Evolutionary conservation across 1,140 invertebrate species (phyloP).

Genomic region (Pomacea maculata): DNA sequence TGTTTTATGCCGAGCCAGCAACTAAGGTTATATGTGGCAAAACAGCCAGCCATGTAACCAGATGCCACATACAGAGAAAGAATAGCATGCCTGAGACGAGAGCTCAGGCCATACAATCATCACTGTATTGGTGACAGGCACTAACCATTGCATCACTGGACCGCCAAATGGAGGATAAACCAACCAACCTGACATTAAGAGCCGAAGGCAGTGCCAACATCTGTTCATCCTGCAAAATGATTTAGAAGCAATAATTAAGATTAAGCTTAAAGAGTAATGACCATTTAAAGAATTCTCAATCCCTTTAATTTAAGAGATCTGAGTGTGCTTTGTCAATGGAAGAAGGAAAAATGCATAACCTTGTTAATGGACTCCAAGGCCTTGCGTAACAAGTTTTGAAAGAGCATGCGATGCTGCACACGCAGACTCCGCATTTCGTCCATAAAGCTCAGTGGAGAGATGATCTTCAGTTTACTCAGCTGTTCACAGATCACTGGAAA

Average conservation of each 20-base stretch:
- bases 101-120: no score
- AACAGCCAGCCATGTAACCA: no score
- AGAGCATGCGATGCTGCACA: slow-evolving; percentile 44
- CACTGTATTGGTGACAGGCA: no score
- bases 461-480: slow-evolving; percentile 46
- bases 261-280: not conserved
- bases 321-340: no score
- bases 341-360: slow-evolving; percentile 22
- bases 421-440: slow-evolving; percentile 57
- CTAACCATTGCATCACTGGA: no score
- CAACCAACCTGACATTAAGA: slow-evolving; percentile 1
- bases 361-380: slow-evolving; percentile 45
- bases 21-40: no score
- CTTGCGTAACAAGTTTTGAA: slow-evolving; percentile 47
- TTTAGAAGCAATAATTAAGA: not conserved
- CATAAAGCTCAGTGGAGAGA: slow-evolving; percentile 48
- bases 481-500: slow-evolving; percentile 51
- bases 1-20: no score
- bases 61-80: no score
- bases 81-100: no score
- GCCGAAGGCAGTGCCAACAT: not conserved
- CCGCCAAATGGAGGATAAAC: no score
- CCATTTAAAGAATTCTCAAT: no score
- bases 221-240: slow-evolving; percentile 4
- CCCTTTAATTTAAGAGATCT: no score